Base-by-base conservation (phyloP, 2,888 invertebrate genomes). In the Leucoma salicis region DNA sequence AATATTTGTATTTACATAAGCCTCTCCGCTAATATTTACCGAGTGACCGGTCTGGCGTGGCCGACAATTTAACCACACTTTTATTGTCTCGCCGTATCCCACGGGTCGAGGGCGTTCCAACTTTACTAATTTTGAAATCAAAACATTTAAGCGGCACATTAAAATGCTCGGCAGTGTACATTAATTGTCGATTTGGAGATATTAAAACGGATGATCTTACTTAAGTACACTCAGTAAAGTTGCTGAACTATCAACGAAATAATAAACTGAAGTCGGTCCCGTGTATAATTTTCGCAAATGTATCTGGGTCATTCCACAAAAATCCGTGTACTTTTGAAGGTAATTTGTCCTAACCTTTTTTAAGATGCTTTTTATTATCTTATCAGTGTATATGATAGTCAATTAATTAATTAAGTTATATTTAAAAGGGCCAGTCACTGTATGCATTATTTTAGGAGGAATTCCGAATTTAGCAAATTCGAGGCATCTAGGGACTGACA, bases 121-220 rank as follows among this genome's bases (percentile, higher is more conserved):
- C 45, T 62, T 58, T 28, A 42, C 47, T 49, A 45, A 60, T 58
- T 55, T 48, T 50, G 47, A 50, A 58, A 57, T 57, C 46, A 46
- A 53, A 60, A 51, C 43, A 48, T 50, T 52, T 49, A 48, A 53
- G 47, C 36, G 42, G 42, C 43, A 43, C 42, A 52, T 42, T 43
- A 32, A 46, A 52, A n/a, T 42, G 33, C 44, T 46, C 49, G 49
- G 18, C 36, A 45, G 49, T 47, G 51, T 46, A 58, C 45, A 56
- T 53, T 51, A 43, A 47, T 49, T 56, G 43, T 35, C 47, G 48
- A 58, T 53, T 62, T 43, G 27, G 38, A 39, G 39, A 45, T 47
- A 58, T 56, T 56, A 46, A 29, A 58, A 47, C 50, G 48, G 39
- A 47, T 53, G 46, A 60, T 53, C 40, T 47, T 52, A 47, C 36